A percentile compares a stretch with the other conserved stretches of the same genome.
These are phyloP conservation scores for Sakesphorus luctuosus DNA, from an alignment of 2,113 vertebrate genomes.

Conservation along the genomic window DNA sequence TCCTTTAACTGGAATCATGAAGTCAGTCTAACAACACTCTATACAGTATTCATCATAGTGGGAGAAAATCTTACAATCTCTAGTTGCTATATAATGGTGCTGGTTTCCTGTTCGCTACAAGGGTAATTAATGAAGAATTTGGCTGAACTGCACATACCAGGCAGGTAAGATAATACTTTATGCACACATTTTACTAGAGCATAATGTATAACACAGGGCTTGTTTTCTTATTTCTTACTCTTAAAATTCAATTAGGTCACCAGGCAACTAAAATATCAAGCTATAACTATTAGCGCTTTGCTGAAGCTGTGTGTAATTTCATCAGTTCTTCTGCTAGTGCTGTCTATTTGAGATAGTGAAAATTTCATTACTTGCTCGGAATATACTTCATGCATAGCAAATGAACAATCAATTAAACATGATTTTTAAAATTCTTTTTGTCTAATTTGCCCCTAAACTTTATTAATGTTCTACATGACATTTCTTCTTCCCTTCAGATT, in stretches of 20 bases:
- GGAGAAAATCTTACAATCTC: constrained; percentile 5
- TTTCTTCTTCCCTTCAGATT: neutral
- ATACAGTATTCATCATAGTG: neutral
- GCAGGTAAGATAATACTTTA: constrained; percentile 53
- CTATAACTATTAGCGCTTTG: constrained; percentile 8
- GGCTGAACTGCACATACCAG: constrained; percentile 44
- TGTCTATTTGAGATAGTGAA: constrained; percentile 25
- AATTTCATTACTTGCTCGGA: constrained; percentile 22
- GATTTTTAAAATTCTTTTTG: neutral
- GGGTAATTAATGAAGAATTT: constrained; percentile 69
- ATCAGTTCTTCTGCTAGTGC: neutral
- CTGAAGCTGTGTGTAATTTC: constrained; percentile 3
- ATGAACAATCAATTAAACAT: constrained; percentile 18
- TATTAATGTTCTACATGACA: neutral
- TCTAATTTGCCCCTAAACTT: neutral
- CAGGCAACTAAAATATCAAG: constrained; percentile 46
- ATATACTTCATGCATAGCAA: neutral
- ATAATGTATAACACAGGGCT: neutral
- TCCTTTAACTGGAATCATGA: neutral
- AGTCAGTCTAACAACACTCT: neutral
- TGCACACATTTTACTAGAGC: constrained; percentile 28
- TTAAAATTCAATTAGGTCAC: constrained; percentile 28
- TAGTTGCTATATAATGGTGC: constrained; percentile 43
- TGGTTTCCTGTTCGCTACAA: constrained; percentile 42
- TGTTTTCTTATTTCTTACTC: constrained; percentile 47